These are phyloP conservation scores for Hydrolagus colliei DNA, from an alignment of 2,797 vertebrate species.

Conservation along the genomic window DNA sequence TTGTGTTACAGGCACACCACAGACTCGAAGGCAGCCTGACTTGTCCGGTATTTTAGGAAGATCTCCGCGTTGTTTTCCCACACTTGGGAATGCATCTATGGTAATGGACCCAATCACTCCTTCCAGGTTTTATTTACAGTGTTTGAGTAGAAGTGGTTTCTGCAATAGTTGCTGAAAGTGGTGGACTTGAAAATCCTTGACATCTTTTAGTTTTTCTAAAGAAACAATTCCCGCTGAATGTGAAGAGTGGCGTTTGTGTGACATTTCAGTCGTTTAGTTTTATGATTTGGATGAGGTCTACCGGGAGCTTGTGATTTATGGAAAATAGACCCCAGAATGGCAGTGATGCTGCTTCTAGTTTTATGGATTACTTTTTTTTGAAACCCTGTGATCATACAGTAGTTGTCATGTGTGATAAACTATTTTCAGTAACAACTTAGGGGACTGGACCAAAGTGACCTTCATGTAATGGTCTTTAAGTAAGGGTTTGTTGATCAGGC, in stretches of 20 bases:
- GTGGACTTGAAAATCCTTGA: not conserved
- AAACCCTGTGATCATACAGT: too few relatives aligned
- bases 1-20: constrained; percentile 51
- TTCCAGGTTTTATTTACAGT: not conserved
- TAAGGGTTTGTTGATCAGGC: too few relatives aligned
- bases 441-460: too few relatives aligned
- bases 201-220: not conserved
- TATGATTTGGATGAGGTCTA: too few relatives aligned
- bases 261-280: not conserved
- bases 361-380: too few relatives aligned
- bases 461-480: too few relatives aligned
- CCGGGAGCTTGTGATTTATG: too few relatives aligned
- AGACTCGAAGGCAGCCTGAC: constrained; percentile 59
- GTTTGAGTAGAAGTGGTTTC: not conserved
- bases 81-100: constrained; percentile 61
- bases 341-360: too few relatives aligned
- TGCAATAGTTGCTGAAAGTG: not conserved
- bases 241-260: not conserved
- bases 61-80: constrained; percentile 63
- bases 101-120: constrained; percentile 45
- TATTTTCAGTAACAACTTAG: too few relatives aligned
- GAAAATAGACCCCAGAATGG: too few relatives aligned
- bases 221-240: not conserved
- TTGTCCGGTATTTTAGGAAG: constrained; percentile 68
- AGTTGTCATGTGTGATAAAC: too few relatives aligned